Base-by-base conservation (phyloP, 2,888 invertebrate genomes). In the Baronia brevicornis region DNA sequence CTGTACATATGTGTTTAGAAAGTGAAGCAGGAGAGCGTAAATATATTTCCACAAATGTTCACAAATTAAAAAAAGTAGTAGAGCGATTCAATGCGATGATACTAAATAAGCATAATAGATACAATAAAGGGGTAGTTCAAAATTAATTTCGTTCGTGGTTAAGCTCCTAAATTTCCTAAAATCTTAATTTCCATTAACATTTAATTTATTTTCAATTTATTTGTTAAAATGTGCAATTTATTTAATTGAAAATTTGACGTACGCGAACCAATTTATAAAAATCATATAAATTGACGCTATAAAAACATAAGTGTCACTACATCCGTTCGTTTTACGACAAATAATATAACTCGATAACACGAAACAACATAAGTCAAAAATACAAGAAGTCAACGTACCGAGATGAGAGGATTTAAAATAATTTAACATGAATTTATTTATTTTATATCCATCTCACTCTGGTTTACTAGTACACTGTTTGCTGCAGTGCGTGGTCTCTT, bases 351-450 rank as follows among this genome's bases (percentile, higher is more conserved):
- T 41, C 58, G 59, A 62, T 71, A 68, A 65, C 60, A 67, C 46
- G 54, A 61, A 61, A 59, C 46, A 44, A 54, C 64, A 68, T 73
- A 68, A 72, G 51, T 74, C 70, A 74, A 68, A 70, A 77, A 74
- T 63, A 74, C 78, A 74, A 75, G 78, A 66, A 80, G 79, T 80
- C 78, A 77, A 78, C 63, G 78, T 69, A 72, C 79, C 74, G 72
- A 66, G 73, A 71, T 58, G 58, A 77, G 64, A 69, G 60, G 64
- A 80, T 78, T 75, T 73, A 73, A 78, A 79, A 79, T 78, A 73
- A 79, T 79, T 73, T 73, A 66, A 72, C 64, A 63, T 62, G 46
- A 63, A 66, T 71, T 73, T 69, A 79, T 79, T 78, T 79, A 79
- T 75, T 71, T 51, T 46, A 39, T 39, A 41, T 60, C 39, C 47